Percentiles rank a stretch among this genome's conserved stretches.
Conservation (phyloP, 2,797 vertebrate genomes). For the Selene dorsalis region DNA sequence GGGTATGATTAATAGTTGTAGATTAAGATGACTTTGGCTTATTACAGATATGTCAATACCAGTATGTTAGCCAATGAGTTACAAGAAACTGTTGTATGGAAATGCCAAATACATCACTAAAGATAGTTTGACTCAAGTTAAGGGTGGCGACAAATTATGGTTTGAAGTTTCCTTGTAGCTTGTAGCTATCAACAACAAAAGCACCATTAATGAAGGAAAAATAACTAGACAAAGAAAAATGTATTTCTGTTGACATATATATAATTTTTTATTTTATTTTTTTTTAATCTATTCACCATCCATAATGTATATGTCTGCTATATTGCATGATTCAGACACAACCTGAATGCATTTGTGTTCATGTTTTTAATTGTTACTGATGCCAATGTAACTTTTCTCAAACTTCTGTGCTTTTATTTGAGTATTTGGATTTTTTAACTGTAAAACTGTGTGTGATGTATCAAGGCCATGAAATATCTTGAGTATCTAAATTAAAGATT, state of each 20-base stretch:
- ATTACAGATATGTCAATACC: neutral
- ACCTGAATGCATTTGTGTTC: neutral
- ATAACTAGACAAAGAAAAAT: neutral
- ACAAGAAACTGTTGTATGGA: neutral
- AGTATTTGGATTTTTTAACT: neutral
- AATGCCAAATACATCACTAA: neutral
- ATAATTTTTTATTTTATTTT: no score
- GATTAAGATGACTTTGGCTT: neutral
- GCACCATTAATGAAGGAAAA: neutral
- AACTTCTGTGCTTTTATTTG: neutral
- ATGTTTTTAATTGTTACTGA: slow-evolving; percentile 2
- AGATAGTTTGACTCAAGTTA: neutral
- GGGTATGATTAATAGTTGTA: neutral
- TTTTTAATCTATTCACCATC: neutral
- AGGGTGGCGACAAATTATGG: neutral
- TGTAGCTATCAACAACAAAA: no score
- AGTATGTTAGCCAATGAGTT: neutral
- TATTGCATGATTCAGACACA: no score
- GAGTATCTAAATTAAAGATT: neutral
- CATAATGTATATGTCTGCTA: no score
- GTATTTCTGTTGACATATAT: neutral
- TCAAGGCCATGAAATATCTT: neutral
- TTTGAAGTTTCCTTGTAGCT: neutral
- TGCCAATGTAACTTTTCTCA: neutral
- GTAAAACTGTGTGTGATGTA: neutral